Evolutionary conservation across 2,888 invertebrate species (phyloP).

Genomic region (Eilema caniola): DNA sequence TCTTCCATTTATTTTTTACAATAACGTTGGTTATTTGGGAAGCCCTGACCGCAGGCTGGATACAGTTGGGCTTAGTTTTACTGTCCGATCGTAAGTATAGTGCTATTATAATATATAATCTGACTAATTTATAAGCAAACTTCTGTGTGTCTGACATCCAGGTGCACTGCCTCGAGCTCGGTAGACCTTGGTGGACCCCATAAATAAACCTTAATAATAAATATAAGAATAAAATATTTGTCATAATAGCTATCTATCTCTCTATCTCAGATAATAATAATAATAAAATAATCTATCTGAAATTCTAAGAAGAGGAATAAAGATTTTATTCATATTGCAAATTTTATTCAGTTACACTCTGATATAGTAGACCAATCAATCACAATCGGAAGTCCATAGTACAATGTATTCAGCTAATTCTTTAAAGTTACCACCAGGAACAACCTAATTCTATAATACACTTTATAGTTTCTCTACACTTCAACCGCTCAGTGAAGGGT

Average conservation of each 20-base stretch:
- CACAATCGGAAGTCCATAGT: neutral
- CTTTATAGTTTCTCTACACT: neutral
- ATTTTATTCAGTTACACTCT: neutral
- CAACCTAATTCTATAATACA: neutral
- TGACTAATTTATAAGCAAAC: no score
- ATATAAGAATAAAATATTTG: no score
- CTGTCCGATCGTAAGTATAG: constrained; percentile 70
- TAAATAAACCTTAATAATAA: no score
- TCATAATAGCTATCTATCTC: no score
- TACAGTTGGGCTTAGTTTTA: constrained; percentile 75
- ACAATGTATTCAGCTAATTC: neutral
- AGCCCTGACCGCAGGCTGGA: constrained; percentile 74
- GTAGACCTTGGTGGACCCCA: no score
- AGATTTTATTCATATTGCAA: no score
- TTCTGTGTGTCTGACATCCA: no score
- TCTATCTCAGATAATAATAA: no score
- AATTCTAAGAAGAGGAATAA: no score
- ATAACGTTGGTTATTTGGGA: constrained; percentile 79
- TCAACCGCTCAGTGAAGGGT: neutral
- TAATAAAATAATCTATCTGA: no score
- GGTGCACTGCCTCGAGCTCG: no score
- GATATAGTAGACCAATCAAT: neutral
- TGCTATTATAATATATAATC: neutral
- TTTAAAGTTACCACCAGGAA: neutral
- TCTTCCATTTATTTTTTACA: constrained; percentile 78